Conservation (phyloP, 2,797 vertebrate species). For the Brachymystax lenok region DNA sequence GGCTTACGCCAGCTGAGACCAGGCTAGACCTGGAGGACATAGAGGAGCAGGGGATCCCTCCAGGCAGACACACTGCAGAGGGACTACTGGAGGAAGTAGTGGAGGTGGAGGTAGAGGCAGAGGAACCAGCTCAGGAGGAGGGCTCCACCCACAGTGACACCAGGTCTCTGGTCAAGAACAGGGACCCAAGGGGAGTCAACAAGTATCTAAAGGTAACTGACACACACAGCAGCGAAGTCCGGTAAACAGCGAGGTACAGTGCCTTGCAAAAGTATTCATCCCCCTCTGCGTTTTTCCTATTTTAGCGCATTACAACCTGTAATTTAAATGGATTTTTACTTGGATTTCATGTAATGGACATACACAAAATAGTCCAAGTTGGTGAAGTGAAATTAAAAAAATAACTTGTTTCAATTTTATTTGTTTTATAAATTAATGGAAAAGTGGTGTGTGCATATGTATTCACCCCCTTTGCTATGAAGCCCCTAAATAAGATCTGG, state of each 20-base stretch:
- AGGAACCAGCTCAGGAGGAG: conserved; percentile 18
- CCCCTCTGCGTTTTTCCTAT: too few relatives aligned
- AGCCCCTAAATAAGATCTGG: too few relatives aligned
- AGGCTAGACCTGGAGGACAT: conserved; percentile 41
- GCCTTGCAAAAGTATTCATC: too few relatives aligned
- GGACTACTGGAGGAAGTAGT: conserved; percentile 29
- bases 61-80: neutral
- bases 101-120: conserved; percentile 45
- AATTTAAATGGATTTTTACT: too few relatives aligned
- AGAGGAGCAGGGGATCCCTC: conserved; percentile 32
- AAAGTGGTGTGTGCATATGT: too few relatives aligned
- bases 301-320: too few relatives aligned
- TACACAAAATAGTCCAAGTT: too few relatives aligned
- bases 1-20: conserved; percentile 10
- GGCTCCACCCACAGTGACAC: conserved; percentile 21
- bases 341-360: too few relatives aligned
- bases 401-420: too few relatives aligned
- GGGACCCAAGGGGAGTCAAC: conserved; percentile 60
- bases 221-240: neutral
- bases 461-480: too few relatives aligned
- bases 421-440: too few relatives aligned
- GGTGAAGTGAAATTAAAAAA: too few relatives aligned
- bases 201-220: conserved; percentile 59
- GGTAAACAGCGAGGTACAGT: neutral
- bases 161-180: conserved; percentile 41